phyloP scores from a whole-genome alignment of 2,797 vertebrate species.

The Sarcoramphus papa region DNA sequence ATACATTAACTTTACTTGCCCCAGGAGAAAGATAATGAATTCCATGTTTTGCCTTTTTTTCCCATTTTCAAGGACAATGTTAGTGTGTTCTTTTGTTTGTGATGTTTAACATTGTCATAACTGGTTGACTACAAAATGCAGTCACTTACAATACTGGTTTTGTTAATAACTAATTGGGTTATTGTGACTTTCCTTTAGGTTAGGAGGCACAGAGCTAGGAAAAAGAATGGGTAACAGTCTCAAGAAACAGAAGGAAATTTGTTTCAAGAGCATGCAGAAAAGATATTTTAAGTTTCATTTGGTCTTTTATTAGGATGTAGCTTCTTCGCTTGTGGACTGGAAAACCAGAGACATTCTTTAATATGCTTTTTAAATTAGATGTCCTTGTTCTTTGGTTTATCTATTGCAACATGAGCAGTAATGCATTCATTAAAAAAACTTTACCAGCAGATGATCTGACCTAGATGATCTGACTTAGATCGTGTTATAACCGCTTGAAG shows the following conservation, averaged over 20 bases:
- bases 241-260: background rate
- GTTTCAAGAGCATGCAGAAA: background rate
- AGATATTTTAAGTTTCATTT: background rate
- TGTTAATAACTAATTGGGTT: conserved; percentile 5
- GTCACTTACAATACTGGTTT: background rate
- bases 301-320: background rate
- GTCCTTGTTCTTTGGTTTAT: background rate
- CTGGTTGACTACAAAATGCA: background rate
- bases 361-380: background rate
- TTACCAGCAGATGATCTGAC: background rate
- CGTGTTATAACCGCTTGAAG: background rate
- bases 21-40: conserved; percentile 33
- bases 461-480: background rate
- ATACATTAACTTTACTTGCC: background rate
- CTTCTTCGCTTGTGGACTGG: background rate
- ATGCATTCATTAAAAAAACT: background rate
- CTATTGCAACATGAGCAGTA: background rate
- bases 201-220: background rate
- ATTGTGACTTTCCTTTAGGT: conserved; percentile 13
- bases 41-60: conserved; percentile 22
- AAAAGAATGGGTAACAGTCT: background rate
- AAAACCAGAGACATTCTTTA: background rate
- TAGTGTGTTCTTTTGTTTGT: conserved; percentile 16
- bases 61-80: conserved; percentile 33
- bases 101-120: background rate